These are phyloP conservation scores for Lampris incognitus DNA, from an alignment of 2,113 vertebrate species.

Conservation along the genomic window DNA sequence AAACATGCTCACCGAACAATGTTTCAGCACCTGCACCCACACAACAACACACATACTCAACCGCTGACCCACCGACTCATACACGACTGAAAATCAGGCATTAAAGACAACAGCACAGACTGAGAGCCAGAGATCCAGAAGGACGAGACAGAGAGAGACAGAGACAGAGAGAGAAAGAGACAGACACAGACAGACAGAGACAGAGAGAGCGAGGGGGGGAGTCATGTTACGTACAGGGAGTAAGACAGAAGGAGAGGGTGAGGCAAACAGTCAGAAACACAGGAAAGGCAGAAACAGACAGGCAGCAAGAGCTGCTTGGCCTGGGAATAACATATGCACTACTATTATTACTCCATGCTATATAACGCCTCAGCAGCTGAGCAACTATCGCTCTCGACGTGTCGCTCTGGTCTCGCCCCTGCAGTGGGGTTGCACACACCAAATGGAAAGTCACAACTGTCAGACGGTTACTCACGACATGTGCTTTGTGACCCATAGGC, in stretches of 20 bases:
- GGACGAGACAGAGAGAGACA: conserved; percentile 10
- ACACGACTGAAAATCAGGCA: conserved; percentile 36
- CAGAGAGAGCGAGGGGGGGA: no score
- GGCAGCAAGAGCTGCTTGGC: conserved; percentile 20
- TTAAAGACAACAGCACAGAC: conserved; percentile 32
- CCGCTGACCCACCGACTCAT: conserved; percentile 50
- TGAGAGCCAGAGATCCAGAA: background rate
- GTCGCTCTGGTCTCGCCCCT: conserved; percentile 38
- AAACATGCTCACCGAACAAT: conserved; percentile 74
- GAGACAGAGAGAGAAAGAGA: conserved; percentile 1
- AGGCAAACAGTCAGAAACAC: conserved; percentile 18
- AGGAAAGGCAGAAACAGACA: conserved; percentile 22
- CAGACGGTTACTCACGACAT: conserved; percentile 46
- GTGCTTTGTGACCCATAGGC: conserved; percentile 44
- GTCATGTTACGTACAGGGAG: background rate
- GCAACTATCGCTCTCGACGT: conserved; percentile 46
- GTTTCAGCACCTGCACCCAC: conserved; percentile 76
- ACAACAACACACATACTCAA: conserved; percentile 44
- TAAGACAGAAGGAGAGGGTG: background rate
- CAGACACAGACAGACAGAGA: background rate
- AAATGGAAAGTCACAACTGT: conserved; percentile 46
- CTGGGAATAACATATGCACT: conserved; percentile 19
- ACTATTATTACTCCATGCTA: conserved; percentile 3
- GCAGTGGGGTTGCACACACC: conserved; percentile 19
- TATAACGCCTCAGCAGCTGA: conserved; percentile 34